Base-by-base conservation (phyloP, 2,888 invertebrate species). In the Leptinotarsa peninsularis region DNA sequence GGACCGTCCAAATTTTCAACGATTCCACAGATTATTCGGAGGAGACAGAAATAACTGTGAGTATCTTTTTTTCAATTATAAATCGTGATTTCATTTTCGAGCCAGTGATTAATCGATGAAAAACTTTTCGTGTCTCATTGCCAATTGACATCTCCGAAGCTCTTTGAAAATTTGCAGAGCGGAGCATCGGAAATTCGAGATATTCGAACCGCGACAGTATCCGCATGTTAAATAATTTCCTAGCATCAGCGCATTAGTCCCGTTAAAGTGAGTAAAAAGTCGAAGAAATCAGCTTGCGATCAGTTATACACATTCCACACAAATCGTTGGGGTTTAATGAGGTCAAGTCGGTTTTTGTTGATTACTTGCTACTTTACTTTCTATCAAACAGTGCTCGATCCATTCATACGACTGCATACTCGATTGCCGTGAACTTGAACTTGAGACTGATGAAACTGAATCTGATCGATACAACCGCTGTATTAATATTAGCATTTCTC, bases 11-110 rank as follows among this genome's bases (percentile, higher is more conserved):
- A 93, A 96, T 86, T 96, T 96, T 87, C 86, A 93, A 80, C 89
- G 96, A 21, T 96, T 95, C 86, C 93, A 95, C 84, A 91, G 93
- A 80, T 92, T 96, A 13, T 96, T 96, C 87, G 95, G 94, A 49
- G 95, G 95, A 50, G 94, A 96, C 88, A 90, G 95, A 73, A 95
- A 95, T 88, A 95, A 96, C 86, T 96, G 96, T 96, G 88, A 95
- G 96, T 93, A 68, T 10, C n/a, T 23, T 73, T 70, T 33, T 70
- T 21, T 49, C 23, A 68, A 14, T 18, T 43, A 43, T 43, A 43
- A 43, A 43, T 43, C 43, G 43, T 43, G 43, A 43, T 54, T 49
- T 21, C 15, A 18, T 67, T 66, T 56, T 68, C 21, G 14, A 5
- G 18, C 0, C 10, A n/a, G 21, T 54, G n/a, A 67, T 18, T 18